These are phyloP conservation scores for Lineus longissimus DNA, from an alignment of 1,140 invertebrate species.

Conservation along the genomic window DNA sequence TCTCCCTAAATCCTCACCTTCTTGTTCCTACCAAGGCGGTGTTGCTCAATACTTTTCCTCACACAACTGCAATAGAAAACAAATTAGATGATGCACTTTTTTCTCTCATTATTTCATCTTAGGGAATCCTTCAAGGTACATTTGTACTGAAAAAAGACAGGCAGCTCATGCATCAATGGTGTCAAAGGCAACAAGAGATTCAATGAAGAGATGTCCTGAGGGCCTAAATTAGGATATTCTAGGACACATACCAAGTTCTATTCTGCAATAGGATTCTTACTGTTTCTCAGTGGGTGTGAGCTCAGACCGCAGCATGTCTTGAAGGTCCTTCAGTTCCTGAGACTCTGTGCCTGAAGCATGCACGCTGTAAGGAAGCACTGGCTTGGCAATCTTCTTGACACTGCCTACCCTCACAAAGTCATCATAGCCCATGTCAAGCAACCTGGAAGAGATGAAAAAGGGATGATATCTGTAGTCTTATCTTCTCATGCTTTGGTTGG, in stretches of 20 bases:
- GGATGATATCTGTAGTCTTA: no score
- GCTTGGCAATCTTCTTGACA: constrained; percentile 46
- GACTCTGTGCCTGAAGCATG: constrained; percentile 40
- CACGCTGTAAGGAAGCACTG: constrained; percentile 33
- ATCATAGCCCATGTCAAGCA: constrained; percentile 41
- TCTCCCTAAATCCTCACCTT: no score
- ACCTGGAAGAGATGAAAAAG: constrained; percentile 23
- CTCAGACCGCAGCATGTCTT: constrained; percentile 38
- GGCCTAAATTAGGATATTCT: not conserved
- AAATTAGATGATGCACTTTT: not conserved
- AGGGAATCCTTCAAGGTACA: no score
- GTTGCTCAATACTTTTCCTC: constrained; percentile 37
- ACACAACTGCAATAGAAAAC: constrained; percentile 30
- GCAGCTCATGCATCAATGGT: no score
- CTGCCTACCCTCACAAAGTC: constrained; percentile 47
- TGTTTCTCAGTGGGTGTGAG: constrained; percentile 37
- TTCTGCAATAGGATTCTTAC: constrained; percentile 22
- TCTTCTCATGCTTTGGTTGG: no score
- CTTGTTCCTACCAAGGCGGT: constrained; percentile 40
- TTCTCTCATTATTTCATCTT: no score
- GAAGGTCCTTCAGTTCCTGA: constrained; percentile 43
- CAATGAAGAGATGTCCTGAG: not conserved
- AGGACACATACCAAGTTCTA: not conserved
- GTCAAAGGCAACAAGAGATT: not conserved
- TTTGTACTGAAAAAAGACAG: no score